Evolutionary conservation across 2,797 vertebrate genomes (phyloP).

Genomic region (Siniperca undulata): DNA sequence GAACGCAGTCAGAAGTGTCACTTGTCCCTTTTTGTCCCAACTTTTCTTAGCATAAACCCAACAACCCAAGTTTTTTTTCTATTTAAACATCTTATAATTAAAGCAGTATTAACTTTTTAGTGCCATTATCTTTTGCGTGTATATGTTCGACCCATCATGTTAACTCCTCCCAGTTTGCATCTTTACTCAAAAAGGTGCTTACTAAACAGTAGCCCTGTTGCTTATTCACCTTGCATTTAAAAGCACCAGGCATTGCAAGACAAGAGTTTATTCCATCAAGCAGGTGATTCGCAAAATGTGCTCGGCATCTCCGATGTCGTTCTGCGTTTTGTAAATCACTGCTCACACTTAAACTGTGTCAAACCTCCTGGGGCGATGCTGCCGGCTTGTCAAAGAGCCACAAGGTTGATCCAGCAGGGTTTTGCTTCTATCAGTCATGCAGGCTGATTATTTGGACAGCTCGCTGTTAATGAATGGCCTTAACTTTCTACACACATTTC

Average conservation of each 20-base stretch:
- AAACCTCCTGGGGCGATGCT: slow-evolving; percentile 58
- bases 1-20: slow-evolving; percentile 34
- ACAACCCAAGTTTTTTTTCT: not conserved
- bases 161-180: not conserved
- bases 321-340: slow-evolving; percentile 55
- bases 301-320: slow-evolving; percentile 32
- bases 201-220: not conserved
- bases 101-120: slow-evolving; percentile 7
- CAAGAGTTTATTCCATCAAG: not conserved
- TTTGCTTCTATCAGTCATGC: slow-evolving; percentile 62
- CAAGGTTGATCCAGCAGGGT: slow-evolving; percentile 39
- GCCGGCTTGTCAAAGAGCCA: slow-evolving; percentile 60
- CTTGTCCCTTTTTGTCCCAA: slow-evolving; percentile 15
- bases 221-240: slow-evolving; percentile 34
- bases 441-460: slow-evolving; percentile 62
- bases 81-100: not conserved
- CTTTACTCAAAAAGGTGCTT: not conserved
- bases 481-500: slow-evolving; percentile 36
- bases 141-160: not conserved
- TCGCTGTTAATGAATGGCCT: slow-evolving; percentile 46
- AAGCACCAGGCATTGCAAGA: not conserved
- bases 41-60: slow-evolving; percentile 17
- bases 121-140: not conserved
- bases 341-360: slow-evolving; percentile 52
- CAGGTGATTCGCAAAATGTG: slow-evolving; percentile 36